A percentile compares a stretch with the other conserved stretches of the same genome.
These are phyloP conservation scores for Lucilia sericata DNA, from an alignment of 1,140 invertebrate genomes.

Conservation along the genomic window DNA sequence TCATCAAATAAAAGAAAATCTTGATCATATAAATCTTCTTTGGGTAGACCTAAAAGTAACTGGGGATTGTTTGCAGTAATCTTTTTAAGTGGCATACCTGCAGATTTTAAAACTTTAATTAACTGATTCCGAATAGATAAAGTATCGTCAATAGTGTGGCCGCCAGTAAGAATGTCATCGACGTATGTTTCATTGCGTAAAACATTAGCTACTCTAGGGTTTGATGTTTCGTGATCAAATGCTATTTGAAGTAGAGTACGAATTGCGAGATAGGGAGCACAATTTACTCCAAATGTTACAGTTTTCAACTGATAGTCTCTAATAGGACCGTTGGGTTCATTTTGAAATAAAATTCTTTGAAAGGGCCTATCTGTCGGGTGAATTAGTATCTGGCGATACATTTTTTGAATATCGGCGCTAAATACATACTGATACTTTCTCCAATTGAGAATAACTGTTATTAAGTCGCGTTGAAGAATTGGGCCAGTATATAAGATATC, in stretches of 20 bases:
- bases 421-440: conserved; percentile 21
- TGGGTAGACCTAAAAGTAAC: background rate
- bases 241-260: background rate
- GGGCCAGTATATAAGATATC: background rate
- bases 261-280: background rate
- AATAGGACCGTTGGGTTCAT: background rate
- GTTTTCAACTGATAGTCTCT: background rate
- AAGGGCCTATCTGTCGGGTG: background rate
- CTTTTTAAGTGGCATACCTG: background rate
- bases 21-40: background rate
- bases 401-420: background rate
- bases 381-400: background rate
- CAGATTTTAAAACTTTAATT: background rate
- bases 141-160: background rate
- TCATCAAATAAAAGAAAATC: background rate
- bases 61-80: background rate
- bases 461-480: conserved; percentile 1
- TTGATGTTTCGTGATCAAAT: background rate
- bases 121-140: background rate
- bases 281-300: background rate
- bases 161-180: background rate
- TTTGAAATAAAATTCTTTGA: background rate
- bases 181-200: background rate
- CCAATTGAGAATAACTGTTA: background rate
- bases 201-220: background rate